Evolutionary conservation across 2,113 vertebrate genomes (phyloP).

Genomic region (Pangasianodon gigas): DNA sequence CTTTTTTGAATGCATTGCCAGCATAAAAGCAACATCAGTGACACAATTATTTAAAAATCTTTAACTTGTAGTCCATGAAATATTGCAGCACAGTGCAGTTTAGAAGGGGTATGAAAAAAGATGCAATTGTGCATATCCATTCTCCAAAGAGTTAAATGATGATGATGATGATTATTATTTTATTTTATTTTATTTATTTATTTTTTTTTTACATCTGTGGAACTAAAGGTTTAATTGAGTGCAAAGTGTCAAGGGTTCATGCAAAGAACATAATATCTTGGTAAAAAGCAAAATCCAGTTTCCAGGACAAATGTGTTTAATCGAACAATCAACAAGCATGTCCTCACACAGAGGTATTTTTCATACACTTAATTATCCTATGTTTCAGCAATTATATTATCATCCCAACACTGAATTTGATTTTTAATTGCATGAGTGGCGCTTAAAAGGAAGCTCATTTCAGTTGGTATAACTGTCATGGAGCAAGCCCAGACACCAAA

Average conservation of each 20-base stretch:
- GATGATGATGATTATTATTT: slow-evolving; percentile 1
- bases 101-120: neutral
- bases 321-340: slow-evolving; percentile 44
- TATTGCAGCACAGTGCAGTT: slow-evolving; percentile 9
- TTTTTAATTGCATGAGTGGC: slow-evolving; percentile 66
- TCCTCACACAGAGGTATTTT: slow-evolving; percentile 54
- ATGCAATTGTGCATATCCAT: slow-evolving; percentile 37
- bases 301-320: slow-evolving; percentile 53
- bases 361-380: slow-evolving; percentile 63
- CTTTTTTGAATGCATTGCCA: neutral
- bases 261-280: slow-evolving; percentile 62
- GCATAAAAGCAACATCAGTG: neutral
- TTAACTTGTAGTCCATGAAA: slow-evolving; percentile 18
- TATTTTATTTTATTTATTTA: neutral
- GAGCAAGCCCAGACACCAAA: slow-evolving; percentile 29
- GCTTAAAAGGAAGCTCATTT: slow-evolving; percentile 59
- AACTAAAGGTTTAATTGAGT: slow-evolving; percentile 38
- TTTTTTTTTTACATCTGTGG: slow-evolving; percentile 27
- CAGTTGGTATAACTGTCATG: slow-evolving; percentile 25
- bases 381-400: slow-evolving; percentile 58
- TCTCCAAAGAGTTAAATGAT: slow-evolving; percentile 9
- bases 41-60: neutral
- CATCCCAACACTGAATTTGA: slow-evolving; percentile 57
- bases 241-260: slow-evolving; percentile 33
- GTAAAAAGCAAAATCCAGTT: slow-evolving; percentile 59